A percentile compares a stretch with the other conserved stretches of the same genome.
Conservation (phyloP, 2,113 vertebrate species). For the Acanthochromis polyacanthus region DNA sequence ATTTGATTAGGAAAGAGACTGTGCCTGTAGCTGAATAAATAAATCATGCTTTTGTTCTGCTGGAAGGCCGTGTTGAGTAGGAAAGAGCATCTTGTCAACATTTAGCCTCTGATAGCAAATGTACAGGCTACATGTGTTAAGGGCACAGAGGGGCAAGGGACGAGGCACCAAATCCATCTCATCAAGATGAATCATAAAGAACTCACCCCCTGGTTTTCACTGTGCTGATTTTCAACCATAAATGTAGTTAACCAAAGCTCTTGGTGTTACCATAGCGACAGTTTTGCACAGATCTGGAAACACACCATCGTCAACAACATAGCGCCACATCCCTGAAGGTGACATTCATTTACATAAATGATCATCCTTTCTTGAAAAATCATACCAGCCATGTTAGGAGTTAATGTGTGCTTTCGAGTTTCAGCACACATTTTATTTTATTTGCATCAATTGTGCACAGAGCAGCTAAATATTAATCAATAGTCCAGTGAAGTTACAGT, state of each 20-base stretch:
- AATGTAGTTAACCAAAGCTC: not conserved
- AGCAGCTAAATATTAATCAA: constrained; percentile 16
- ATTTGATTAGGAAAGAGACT: constrained; percentile 80
- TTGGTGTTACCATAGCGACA: constrained; percentile 8
- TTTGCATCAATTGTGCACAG: not conserved
- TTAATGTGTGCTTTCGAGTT: not conserved
- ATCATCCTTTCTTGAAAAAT: constrained; percentile 2
- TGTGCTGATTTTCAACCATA: not conserved
- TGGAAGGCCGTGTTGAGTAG: constrained; percentile 62
- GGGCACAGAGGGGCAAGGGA: constrained; percentile 20
- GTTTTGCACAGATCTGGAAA: not conserved
- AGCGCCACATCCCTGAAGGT: not conserved
- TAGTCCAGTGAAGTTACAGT: not conserved
- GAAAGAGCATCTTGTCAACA: constrained; percentile 73
- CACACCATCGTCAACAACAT: not conserved
- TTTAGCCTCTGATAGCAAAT: constrained; percentile 65
- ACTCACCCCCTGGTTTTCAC: not conserved
- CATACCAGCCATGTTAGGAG: not conserved
- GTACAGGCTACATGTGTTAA: constrained; percentile 54
- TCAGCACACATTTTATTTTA: too few relatives aligned
- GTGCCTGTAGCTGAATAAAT: constrained; percentile 75
- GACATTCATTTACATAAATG: constrained; percentile 7
- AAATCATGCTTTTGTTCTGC: constrained; percentile 79
- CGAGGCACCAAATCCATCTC: not conserved
- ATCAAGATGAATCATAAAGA: not conserved